Base-by-base conservation (phyloP, 2,888 invertebrate genomes). In the Hypselothyrea guttata region DNA sequence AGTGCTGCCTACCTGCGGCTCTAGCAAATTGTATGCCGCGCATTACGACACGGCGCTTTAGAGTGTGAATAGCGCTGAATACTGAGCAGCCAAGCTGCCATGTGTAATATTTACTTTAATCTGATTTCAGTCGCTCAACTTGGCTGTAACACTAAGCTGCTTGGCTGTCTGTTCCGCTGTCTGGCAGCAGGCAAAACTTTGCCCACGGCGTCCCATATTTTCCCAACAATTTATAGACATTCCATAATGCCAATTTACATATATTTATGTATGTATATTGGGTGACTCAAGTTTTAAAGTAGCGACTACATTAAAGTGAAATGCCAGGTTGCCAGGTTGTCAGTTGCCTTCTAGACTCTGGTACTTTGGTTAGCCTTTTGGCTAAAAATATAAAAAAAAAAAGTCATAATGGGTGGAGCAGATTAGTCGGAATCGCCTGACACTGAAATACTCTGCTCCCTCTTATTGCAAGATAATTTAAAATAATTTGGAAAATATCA, bases 111-210 rank as follows among this genome's bases (percentile, higher is more conserved):
- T 75, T 66, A 60, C 67, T 68, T 58, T 83, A 82, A 83, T 79
- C 81, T 79, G 83, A 83, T 82, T 79, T 81, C 60, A 74, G 63
- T 56, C 75, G 74, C 77, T 83, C 81, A 79, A 82, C 52, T 77
- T 67, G 74, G 71, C 75, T 71, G 46, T 61, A 54, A 64, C 68
- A 27, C 47, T 58, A 48, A 57, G 61, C 63, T 48, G 52, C 35
- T 63, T 42, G 30, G 45, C 16, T 28, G 22, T n/a, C 9, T 28
- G 30, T 9, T 7, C 8, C 11, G 8, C 13, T 16, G 18, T 12
- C 61, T 47, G 51, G 30, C 57, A 45, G 37, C 31, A 34, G 34
- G 4, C 40, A 42, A 76, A 81, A 82, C 64, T 82, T 81, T 44
- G 73, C 79, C 79, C 66, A 16, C 1, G 64, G 70, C 65, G 45